Base-by-base conservation (phyloP, 2,888 invertebrate genomes). In the Drosophila quasianomalipes region DNA sequence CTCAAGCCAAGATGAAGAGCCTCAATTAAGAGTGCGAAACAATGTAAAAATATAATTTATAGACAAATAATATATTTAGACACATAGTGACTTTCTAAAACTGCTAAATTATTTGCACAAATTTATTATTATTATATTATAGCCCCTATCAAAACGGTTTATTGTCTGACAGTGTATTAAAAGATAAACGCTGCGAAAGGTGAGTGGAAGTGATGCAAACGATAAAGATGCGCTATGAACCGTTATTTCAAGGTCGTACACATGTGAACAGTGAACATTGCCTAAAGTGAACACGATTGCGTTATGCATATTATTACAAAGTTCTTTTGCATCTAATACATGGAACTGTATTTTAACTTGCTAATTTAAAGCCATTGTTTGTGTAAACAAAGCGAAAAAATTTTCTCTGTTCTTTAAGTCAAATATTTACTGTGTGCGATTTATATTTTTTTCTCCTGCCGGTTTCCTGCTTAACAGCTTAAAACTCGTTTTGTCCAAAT, bases 201-300 rank as follows among this genome's bases (percentile, higher is more conserved):
- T 14, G 35, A 53, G 12, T 44, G 55, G 66, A 35, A 54, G 28
- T 16, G 51, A 49, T 55, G 9, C 30, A 28, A 67, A 55, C 54
- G 52, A 59, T 52, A 64, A 53, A 58, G n/a, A 44, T 60, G 41
- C 39, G 52, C 39, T 52, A 57, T 52, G 55, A 70, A 76, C 85
- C 83, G 89, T 79, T 89, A 84, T 58, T 77, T 75, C 91, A 89
- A 89, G 91, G 89, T 80, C 89, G 59, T 67, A 67, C 12, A 51
- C 19, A 76, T 49, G 37, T 55, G 47, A 47, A 66, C 79, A 78
- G 79, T 81, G 53, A 31, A 35, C 12, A 41, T 37, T 39, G 19
- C 30, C 30, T 65, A 47, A 14, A 22, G 22, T 28, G 30, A 63
- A 63, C 26, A 57, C 16, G 4, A 47, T 47, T 26, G 16, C 2